Percentiles rank a stretch among this genome's conserved stretches.
These are phyloP conservation scores for Achlya flavicornis DNA, from an alignment of 2,888 invertebrate genomes.

Conservation along the genomic window DNA sequence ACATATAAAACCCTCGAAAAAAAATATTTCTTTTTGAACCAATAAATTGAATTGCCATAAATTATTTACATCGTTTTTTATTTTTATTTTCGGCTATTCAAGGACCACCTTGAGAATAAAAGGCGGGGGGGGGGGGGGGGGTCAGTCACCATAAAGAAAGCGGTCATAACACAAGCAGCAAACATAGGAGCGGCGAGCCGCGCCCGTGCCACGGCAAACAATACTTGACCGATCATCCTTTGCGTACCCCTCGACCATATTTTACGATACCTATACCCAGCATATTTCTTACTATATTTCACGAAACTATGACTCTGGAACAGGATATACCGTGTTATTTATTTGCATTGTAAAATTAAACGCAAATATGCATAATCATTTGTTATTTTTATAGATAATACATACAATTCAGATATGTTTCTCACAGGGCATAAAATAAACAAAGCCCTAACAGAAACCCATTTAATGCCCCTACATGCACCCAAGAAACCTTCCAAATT, in stretches of 20 bases:
- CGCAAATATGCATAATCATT: too few species aligned
- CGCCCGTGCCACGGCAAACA: constrained; percentile 62
- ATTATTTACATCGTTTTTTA: constrained; percentile 9
- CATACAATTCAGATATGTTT: too few species aligned
- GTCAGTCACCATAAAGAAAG: constrained; percentile 71
- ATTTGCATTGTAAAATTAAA: neutral
- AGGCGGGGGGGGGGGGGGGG: constrained; percentile 20
- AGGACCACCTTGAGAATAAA: constrained; percentile 25
- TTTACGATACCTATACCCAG: constrained; percentile 37
- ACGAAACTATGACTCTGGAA: constrained; percentile 3
- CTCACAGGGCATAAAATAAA: too few species aligned
- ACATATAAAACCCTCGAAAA: neutral
- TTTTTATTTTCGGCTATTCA: neutral
- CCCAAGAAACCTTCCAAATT: too few species aligned
- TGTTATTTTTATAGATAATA: too few species aligned
- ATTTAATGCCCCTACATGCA: too few species aligned
- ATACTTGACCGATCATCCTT: constrained; percentile 76
- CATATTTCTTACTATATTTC: constrained; percentile 28
- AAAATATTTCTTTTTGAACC: constrained; percentile 13
- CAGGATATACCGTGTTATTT: neutral
- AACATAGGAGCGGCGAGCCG: constrained; percentile 73
- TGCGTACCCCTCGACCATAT: constrained; percentile 45
- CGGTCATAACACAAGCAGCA: constrained; percentile 69
- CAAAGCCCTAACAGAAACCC: too few species aligned
- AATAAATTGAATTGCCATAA: too few species aligned